Evolutionary conservation across 2,113 vertebrate genomes (phyloP).

Genomic region (Microtus oregoni): DNA sequence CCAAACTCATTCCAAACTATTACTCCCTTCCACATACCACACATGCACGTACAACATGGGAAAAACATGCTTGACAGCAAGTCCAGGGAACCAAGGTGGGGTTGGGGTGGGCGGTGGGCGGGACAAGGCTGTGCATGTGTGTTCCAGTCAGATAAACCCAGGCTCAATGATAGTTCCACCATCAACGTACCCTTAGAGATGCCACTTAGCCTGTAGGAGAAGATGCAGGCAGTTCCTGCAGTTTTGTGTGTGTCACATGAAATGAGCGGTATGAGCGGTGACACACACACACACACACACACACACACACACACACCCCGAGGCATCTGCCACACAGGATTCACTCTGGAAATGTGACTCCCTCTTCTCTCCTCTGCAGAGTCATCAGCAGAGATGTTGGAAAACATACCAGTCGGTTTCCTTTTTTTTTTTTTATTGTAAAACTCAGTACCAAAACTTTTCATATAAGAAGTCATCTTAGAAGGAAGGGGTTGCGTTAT

Average conservation of each 20-base stretch:
- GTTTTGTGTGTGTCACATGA: not conserved
- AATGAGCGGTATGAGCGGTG: accelerated
- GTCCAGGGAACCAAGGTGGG: not conserved
- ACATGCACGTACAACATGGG: not conserved
- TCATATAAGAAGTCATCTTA: constrained; percentile 24
- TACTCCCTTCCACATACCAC: not conserved
- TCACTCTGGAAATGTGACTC: constrained; percentile 10
- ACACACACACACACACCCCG: too few relatives aligned
- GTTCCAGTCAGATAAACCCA: not conserved
- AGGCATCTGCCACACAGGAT: not conserved
- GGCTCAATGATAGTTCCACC: not conserved
- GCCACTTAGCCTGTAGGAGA: not conserved
- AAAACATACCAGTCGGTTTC: not conserved
- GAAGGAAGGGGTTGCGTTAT: not conserved
- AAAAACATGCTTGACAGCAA: not conserved
- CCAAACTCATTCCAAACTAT: not conserved
- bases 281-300: not conserved
- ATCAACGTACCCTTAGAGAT: not conserved
- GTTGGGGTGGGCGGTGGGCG: not conserved
- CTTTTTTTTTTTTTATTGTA: not conserved
- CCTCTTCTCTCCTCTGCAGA: not conserved
- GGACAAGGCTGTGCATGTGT: not conserved
- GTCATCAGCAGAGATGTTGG: constrained; percentile 1
- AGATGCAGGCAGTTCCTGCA: not conserved
- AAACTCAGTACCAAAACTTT: constrained; percentile 60